Evolutionary conservation across 2,888 invertebrate species (phyloP).

Genomic region (Hetaerina titia): DNA sequence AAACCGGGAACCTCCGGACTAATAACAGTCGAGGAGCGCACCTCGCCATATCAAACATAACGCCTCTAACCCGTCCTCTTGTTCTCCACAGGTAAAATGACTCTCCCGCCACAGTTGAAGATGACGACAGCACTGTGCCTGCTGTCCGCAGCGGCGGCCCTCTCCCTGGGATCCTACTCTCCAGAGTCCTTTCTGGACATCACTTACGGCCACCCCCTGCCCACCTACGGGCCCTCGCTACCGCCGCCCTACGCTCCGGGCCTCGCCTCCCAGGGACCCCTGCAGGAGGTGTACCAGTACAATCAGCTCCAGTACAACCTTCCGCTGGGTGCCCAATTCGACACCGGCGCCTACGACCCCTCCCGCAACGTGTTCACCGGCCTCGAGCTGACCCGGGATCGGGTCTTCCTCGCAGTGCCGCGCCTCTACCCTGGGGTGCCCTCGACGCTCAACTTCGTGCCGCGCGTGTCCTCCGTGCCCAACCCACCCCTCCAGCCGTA

Average conservation of each 20-base stretch:
- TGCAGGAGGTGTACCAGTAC: slow-evolving; percentile 86
- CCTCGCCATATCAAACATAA: no score
- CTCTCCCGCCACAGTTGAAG: no score
- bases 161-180: no score
- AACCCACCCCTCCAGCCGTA: slow-evolving; percentile 87
- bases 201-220: background rate
- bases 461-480: slow-evolving; percentile 79
- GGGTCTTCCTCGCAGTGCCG: slow-evolving; percentile 88
- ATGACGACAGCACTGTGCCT: no score
- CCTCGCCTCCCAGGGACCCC: slow-evolving; percentile 60
- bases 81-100: no score
- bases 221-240: no score
- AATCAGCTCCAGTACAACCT: slow-evolving; percentile 84
- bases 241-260: background rate
- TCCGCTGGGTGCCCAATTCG: slow-evolving; percentile 81
- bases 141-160: no score
- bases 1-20: no score
- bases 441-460: slow-evolving; percentile 85
- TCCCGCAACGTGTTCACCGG: slow-evolving; percentile 89
- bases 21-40: no score
- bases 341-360: slow-evolving; percentile 80
- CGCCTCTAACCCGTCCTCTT: no score
- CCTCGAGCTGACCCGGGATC: slow-evolving; percentile 85
- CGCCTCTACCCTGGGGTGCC: slow-evolving; percentile 87
- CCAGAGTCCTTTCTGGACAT: no score